Evolutionary conservation across 1,140 invertebrate genomes (phyloP).

Genomic region (Plodia interpunctella): DNA sequence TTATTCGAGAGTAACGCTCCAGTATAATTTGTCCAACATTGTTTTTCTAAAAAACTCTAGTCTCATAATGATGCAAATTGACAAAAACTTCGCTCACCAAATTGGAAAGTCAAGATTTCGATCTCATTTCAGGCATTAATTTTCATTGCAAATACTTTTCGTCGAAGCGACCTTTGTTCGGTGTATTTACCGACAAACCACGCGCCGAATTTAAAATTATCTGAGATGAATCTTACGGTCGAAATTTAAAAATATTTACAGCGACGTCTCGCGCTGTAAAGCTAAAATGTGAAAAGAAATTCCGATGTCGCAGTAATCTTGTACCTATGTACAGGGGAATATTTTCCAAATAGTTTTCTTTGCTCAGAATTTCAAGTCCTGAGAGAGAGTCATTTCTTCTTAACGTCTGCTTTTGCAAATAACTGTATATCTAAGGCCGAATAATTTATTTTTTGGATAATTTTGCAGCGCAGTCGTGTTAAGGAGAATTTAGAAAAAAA

Average conservation of each 20-base stretch:
- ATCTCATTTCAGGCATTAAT: conserved; percentile 24
- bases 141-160: conserved; percentile 34
- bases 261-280: conserved; percentile 2
- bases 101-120: conserved; percentile 3
- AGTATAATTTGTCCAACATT: not conserved
- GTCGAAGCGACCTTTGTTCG: conserved; percentile 26
- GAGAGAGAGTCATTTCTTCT: no score
- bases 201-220: conserved; percentile 26
- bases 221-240: conserved; percentile 24
- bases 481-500: conserved; percentile 26
- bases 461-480: conserved; percentile 14
- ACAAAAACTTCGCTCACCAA: not conserved
- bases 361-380: no score
- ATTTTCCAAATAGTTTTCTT: no score
- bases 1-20: not conserved
- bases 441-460: not conserved
- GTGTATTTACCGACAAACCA: conserved; percentile 26
- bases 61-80: conserved; percentile 4
- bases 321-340: no score
- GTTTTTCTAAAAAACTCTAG: not conserved
- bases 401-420: not conserved
- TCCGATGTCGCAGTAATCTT: no score
- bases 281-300: no score
- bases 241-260: conserved; percentile 13
- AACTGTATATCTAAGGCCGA: not conserved